These are phyloP conservation scores for Alligator mississippiensis DNA, from an alignment of 2,113 vertebrate genomes.

Conservation along the genomic window DNA sequence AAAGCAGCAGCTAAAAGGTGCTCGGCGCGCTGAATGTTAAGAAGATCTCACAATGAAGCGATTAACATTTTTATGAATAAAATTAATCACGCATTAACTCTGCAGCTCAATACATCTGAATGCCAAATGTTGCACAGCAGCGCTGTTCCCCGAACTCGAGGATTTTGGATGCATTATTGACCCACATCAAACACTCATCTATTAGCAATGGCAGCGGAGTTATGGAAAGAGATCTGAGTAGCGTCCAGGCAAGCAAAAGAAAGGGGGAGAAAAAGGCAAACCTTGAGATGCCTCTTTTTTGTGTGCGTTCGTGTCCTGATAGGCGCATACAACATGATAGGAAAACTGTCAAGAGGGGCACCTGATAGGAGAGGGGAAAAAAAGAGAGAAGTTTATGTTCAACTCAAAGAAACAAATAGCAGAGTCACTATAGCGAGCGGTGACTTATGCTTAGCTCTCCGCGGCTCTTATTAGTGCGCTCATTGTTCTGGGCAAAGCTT, in stretches of 20 bases:
- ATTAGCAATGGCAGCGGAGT: constrained; percentile 56
- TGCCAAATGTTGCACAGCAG: constrained; percentile 75
- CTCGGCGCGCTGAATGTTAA: constrained; percentile 78
- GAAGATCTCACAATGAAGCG: constrained; percentile 83
- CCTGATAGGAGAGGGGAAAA: background rate
- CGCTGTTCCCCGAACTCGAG: constrained; percentile 52
- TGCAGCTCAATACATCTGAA: constrained; percentile 76
- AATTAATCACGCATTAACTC: constrained; percentile 87
- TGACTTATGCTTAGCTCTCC: background rate
- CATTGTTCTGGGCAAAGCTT: constrained; percentile 60
- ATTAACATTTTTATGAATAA: constrained; percentile 90
- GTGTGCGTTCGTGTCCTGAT: background rate
- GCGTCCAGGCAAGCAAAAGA: constrained; percentile 61
- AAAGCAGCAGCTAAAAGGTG: constrained; percentile 72
- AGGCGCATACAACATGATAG: background rate
- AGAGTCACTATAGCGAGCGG: background rate
- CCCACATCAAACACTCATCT: constrained; percentile 56
- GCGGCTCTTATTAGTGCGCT: background rate
- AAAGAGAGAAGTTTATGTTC: background rate
- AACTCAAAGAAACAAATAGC: background rate
- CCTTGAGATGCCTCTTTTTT: background rate
- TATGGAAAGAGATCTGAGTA: constrained; percentile 59
- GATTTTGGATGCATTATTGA: constrained; percentile 60
- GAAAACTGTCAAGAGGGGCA: background rate
- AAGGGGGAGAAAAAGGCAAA: constrained; percentile 26